A percentile compares a stretch with the other conserved stretches of the same genome.
Evolutionary conservation across 1,140 invertebrate species (phyloP).

Genomic region (Calliphora vicina): DNA sequence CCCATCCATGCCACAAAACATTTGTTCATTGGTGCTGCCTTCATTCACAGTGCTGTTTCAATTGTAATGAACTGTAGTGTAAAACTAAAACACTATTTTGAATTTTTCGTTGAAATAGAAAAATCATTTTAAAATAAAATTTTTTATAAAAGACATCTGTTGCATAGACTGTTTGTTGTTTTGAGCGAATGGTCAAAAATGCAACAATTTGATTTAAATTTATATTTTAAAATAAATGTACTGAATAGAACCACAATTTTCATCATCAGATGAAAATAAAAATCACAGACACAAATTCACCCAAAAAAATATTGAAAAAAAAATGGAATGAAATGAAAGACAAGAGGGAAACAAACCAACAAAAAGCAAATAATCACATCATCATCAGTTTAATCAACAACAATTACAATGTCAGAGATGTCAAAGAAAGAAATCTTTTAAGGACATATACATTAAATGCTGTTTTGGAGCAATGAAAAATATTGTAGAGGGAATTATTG

Average conservation of each 20-base stretch:
- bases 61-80: not conserved
- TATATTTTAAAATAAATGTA: not conserved
- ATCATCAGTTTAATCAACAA: not conserved
- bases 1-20: no score
- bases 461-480: no score
- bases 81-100: conserved; percentile 2
- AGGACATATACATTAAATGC: no score
- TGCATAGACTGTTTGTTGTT: not conserved
- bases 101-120: not conserved
- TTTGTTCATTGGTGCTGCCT: no score
- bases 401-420: not conserved
- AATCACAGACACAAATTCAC: not conserved
- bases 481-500: no score
- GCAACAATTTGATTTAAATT: conserved; percentile 1
- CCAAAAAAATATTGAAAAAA: not conserved
- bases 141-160: conserved; percentile 1
- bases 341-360: not conserved
- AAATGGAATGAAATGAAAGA: no score
- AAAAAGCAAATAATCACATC: not conserved
- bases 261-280: not conserved
- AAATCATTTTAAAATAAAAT: not conserved
- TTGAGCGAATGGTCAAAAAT: not conserved
- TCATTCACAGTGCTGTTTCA: not conserved
- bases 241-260: not conserved
- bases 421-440: no score